A percentile compares a stretch with the other conserved stretches of the same genome.
These are phyloP conservation scores for Leptopterna dolabrata DNA, from an alignment of 2,888 invertebrate genomes.

Conservation along the genomic window DNA sequence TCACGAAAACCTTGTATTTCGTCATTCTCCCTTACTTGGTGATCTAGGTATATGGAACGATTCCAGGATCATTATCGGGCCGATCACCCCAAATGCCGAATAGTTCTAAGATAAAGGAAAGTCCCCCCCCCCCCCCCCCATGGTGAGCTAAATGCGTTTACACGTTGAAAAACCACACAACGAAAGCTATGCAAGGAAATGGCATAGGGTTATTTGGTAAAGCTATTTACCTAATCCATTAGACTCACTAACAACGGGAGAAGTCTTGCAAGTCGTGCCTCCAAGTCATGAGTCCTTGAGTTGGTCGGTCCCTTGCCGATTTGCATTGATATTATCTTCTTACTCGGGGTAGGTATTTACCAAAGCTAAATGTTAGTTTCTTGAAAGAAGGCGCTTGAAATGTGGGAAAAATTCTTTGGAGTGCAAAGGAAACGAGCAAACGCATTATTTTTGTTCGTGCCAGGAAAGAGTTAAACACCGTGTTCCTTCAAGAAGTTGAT, in stretches of 20 bases:
- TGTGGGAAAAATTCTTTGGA: neutral
- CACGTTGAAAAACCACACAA: too few species aligned
- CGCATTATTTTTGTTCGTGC: neutral
- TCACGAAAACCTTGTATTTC: too few species aligned
- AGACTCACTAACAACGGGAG: neutral
- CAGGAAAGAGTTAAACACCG: too few species aligned
- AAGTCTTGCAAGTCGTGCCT: neutral
- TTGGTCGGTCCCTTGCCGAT: neutral
- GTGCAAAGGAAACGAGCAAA: neutral
- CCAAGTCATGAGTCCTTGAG: conserved; percentile 2
- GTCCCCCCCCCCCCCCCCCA: too few species aligned
- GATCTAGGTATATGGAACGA: too few species aligned
- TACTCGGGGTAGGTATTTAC: neutral
- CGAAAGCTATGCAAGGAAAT: neutral
- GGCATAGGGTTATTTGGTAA: neutral
- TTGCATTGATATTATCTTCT: neutral
- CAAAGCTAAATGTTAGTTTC: neutral
- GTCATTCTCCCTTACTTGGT: too few species aligned
- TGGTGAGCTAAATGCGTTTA: too few species aligned
- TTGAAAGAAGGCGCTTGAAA: neutral
- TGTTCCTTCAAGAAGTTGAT: too few species aligned
- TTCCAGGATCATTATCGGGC: too few species aligned
- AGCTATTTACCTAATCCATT: neutral
- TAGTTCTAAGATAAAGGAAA: too few species aligned
- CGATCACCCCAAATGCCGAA: too few species aligned